These are phyloP conservation scores for Styela plicata DNA, from an alignment of 23 tunicate genomes.

Conservation along the genomic window DNA sequence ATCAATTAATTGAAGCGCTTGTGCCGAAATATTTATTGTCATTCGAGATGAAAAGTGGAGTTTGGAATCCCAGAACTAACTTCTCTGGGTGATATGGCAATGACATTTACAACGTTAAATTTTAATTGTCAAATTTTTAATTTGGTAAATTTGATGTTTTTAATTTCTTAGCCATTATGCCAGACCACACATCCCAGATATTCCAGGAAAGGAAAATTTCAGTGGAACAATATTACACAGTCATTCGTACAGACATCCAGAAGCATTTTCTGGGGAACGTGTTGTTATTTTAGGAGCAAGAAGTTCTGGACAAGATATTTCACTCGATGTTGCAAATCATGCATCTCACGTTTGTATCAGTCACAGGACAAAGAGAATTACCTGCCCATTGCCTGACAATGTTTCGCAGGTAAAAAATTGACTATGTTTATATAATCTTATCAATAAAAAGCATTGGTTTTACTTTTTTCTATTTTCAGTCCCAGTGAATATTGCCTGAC, in stretches of 20 bases:
- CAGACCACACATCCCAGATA: conserved; percentile 46
- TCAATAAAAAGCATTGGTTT: too few species aligned
- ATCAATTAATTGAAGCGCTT: too few species aligned
- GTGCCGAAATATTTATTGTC: too few species aligned
- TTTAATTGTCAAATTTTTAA: too few species aligned
- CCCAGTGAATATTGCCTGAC: too few species aligned
- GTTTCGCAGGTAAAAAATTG: conserved; percentile 48
- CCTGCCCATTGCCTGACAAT: conserved; percentile 48
- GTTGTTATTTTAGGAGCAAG: conserved; percentile 69
- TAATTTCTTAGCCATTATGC: conserved; percentile 60
- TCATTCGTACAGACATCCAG: conserved; percentile 53
- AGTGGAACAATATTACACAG: conserved; percentile 67
- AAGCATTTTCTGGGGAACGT: conserved; percentile 30
- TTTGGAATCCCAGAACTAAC: too few species aligned
- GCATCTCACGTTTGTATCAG: conserved; percentile 51
- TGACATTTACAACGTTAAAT: too few species aligned
- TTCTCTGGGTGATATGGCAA: too few species aligned
- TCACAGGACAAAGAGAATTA: conserved; percentile 37
- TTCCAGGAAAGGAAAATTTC: conserved; percentile 43
- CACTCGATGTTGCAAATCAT: conserved; percentile 41
- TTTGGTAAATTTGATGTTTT: conserved; percentile 12
- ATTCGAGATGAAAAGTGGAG: too few species aligned
- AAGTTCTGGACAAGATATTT: conserved; percentile 73
- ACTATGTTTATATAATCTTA: too few species aligned
- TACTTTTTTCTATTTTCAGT: too few species aligned